These are phyloP conservation scores for Lerema accius DNA, from an alignment of 1,140 invertebrate species.

Conservation along the genomic window DNA sequence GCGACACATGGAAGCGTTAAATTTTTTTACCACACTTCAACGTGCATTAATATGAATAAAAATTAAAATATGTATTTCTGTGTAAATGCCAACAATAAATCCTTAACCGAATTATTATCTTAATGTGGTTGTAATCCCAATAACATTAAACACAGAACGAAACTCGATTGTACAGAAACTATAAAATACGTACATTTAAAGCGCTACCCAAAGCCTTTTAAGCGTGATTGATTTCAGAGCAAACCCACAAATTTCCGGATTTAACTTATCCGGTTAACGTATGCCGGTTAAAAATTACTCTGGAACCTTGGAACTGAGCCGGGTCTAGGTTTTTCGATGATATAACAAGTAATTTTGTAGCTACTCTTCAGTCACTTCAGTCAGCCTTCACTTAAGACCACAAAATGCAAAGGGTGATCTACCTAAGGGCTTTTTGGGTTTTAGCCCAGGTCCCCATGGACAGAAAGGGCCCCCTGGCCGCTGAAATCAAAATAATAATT, in stretches of 20 bases:
- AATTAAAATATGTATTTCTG: too few relatives aligned
- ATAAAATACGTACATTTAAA: slow-evolving; percentile 23
- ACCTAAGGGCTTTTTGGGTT: too few relatives aligned
- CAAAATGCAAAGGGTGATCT: too few relatives aligned
- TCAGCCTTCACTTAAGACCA: too few relatives aligned
- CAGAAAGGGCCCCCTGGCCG: too few relatives aligned
- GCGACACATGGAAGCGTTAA: too few relatives aligned
- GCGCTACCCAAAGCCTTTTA: slow-evolving; percentile 9
- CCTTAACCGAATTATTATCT: slow-evolving; percentile 8
- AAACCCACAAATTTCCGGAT: slow-evolving; percentile 20
- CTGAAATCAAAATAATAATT: too few relatives aligned
- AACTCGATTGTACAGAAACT: slow-evolving; percentile 7
- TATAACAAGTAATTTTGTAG: not conserved
- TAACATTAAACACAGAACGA: not conserved
- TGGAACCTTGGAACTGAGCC: not conserved
- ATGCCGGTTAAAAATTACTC: slow-evolving; percentile 16
- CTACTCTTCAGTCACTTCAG: too few relatives aligned
- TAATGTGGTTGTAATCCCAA: not conserved
- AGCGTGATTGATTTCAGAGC: slow-evolving; percentile 16
- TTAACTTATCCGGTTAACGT: slow-evolving; percentile 14
- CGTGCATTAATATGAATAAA: too few relatives aligned
- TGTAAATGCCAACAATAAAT: slow-evolving; percentile 1
- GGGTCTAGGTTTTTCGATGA: not conserved
- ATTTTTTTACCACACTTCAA: too few relatives aligned
- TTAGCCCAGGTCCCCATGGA: too few relatives aligned